phyloP scores from a whole-genome alignment of 2,797 vertebrate species.

The Ptychadena robeensis region DNA sequence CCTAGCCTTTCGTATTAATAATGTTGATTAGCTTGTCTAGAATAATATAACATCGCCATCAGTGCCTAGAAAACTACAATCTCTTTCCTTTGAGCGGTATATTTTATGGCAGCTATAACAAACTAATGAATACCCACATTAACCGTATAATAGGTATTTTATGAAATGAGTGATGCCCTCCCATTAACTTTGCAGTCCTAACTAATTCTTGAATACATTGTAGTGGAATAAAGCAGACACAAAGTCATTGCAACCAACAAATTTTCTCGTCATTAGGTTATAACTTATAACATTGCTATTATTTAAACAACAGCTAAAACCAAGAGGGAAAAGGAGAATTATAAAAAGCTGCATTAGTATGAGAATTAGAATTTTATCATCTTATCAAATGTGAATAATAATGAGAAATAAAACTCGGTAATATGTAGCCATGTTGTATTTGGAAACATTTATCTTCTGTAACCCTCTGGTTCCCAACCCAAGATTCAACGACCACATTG shows the following conservation, averaged over 20 bases:
- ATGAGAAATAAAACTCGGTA: neutral
- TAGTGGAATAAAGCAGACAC: neutral
- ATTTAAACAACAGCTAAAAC: conserved; percentile 9
- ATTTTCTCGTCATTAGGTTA: conserved; percentile 1
- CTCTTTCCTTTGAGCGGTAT: conserved; percentile 3
- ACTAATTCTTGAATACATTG: conserved; percentile 19
- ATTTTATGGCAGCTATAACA: conserved; percentile 19
- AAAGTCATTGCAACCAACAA: neutral
- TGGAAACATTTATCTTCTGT: neutral
- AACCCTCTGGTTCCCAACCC: neutral
- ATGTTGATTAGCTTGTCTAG: neutral
- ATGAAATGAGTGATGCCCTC: conserved; percentile 21
- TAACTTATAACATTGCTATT: neutral
- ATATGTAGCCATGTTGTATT: neutral
- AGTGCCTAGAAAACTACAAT: neutral
- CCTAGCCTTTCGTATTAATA: neutral
- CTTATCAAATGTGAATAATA: neutral
- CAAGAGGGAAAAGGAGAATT: neutral
- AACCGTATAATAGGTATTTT: conserved; percentile 17
- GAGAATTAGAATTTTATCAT: neutral
- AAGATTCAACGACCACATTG: neutral
- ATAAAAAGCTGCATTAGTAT: neutral
- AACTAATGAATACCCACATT: conserved; percentile 27
- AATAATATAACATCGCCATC: neutral
- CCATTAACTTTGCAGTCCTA: conserved; percentile 2